These are phyloP conservation scores for Lichenostomus cassidix DNA, from an alignment of 2,113 vertebrate genomes.

Conservation along the genomic window DNA sequence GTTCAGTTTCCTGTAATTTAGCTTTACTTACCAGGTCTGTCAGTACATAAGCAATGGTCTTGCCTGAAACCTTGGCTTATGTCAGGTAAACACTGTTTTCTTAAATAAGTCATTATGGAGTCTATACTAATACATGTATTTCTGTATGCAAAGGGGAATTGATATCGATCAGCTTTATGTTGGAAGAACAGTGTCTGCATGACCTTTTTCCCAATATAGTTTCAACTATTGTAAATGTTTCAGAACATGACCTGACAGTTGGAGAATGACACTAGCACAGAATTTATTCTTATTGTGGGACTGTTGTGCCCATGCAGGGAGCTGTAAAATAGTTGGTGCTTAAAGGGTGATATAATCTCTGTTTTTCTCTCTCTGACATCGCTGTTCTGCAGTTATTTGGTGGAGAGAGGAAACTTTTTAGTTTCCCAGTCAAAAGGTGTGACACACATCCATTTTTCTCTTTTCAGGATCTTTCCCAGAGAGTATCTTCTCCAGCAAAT, in stretches of 20 bases:
- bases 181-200: neutral
- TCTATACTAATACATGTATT: neutral
- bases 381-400: neutral
- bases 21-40: neutral
- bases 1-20: neutral
- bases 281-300: neutral
- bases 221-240: neutral
- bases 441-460: neutral
- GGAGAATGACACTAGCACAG: neutral
- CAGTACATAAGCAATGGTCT: neutral
- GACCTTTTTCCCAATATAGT: neutral
- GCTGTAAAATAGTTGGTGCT: neutral
- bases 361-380: neutral
- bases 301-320: neutral
- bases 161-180: neutral
- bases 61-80: neutral
- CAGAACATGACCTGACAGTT: neutral
- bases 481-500: slow-evolving; percentile 98
- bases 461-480: slow-evolving; percentile 92
- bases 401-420: neutral
- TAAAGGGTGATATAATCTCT: neutral
- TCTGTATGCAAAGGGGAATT: neutral
- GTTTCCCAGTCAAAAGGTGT: neutral
- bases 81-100: neutral
- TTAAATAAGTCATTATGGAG: neutral